phyloP scores from a whole-genome alignment of 2,113 vertebrate species.

The Bothrops jararaca region DNA sequence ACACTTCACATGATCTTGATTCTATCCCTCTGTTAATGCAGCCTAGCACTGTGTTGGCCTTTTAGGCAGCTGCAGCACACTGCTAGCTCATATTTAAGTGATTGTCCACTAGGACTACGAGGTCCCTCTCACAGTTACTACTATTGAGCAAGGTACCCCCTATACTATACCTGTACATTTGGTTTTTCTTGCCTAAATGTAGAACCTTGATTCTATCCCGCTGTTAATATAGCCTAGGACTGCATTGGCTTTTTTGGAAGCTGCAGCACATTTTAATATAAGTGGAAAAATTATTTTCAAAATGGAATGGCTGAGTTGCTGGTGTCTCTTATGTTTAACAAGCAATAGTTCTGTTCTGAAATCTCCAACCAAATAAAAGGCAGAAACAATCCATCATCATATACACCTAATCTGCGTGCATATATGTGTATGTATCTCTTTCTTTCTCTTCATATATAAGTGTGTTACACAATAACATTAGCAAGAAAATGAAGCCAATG shows the following conservation, averaged over 20 bases:
- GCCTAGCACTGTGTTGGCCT: background rate
- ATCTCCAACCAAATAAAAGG: background rate
- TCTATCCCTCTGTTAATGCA: background rate
- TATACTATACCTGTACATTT: too few relatives aligned
- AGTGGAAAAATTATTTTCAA: background rate
- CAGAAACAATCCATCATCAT: background rate
- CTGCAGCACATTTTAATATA: background rate
- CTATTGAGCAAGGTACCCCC: too few relatives aligned
- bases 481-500: background rate
- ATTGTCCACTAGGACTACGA: too few relatives aligned
- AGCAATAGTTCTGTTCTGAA: background rate
- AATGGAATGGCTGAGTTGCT: background rate
- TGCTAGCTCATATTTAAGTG: too few relatives aligned
- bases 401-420: background rate
- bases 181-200: too few relatives aligned
- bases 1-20: background rate
- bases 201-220: background rate
- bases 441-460: background rate
- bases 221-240: background rate
- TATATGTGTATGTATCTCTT: background rate
- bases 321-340: background rate
- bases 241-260: background rate
- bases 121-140: too few relatives aligned
- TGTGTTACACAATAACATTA: background rate
- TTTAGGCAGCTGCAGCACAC: background rate